Conservation (phyloP, 2,113 vertebrate species). For the Colistium nudipinnis region DNA sequence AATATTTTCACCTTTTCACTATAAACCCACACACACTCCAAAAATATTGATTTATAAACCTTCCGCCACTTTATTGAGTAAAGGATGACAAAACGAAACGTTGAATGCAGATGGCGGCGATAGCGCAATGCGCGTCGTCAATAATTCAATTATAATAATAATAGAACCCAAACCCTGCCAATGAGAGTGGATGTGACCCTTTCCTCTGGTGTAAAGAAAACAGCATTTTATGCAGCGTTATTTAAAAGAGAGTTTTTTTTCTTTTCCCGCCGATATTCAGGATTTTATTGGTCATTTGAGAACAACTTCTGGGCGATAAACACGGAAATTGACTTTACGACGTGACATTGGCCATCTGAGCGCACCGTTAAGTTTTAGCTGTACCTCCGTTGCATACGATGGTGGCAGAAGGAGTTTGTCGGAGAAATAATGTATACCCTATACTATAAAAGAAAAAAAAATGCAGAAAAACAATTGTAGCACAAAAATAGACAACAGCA, state of each 20-base stretch:
- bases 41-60: too few relatives aligned
- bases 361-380: conserved; percentile 8
- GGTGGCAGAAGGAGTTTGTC: background rate
- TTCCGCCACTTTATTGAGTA: too few relatives aligned
- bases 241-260: background rate
- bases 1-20: too few relatives aligned
- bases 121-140: too few relatives aligned
- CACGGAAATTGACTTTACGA: background rate
- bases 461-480: too few relatives aligned
- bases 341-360: conserved; percentile 6
- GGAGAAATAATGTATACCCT: background rate
- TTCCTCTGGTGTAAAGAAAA: background rate
- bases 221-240: background rate
- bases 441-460: too few relatives aligned
- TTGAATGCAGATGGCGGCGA: too few relatives aligned
- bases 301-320: background rate
- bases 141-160: too few relatives aligned
- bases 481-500: too few relatives aligned
- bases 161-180: background rate
- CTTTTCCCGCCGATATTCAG: background rate
- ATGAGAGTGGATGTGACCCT: background rate
- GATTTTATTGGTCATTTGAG: background rate
- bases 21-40: too few relatives aligned
- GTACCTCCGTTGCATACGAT: background rate
- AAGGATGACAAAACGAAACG: too few relatives aligned